These are phyloP conservation scores for Teleopsis dalmanni DNA, from an alignment of 1,140 invertebrate species.

Conservation along the genomic window DNA sequence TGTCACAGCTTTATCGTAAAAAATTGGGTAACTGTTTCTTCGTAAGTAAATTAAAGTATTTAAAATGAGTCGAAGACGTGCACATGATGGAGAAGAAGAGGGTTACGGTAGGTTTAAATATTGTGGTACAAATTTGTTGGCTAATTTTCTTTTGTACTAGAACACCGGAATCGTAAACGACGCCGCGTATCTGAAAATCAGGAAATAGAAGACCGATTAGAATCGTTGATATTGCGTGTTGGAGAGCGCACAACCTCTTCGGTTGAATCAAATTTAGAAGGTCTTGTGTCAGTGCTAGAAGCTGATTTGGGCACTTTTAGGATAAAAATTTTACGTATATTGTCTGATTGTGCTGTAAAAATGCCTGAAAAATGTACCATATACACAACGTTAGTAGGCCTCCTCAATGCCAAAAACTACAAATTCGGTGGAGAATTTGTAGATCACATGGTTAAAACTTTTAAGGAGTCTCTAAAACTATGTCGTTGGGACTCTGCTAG, in stretches of 20 bases:
- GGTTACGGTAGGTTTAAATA: conserved; percentile 54
- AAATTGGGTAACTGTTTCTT: background rate
- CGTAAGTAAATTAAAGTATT: background rate
- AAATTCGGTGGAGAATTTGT: conserved; percentile 98
- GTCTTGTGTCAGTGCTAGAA: conserved; percentile 87
- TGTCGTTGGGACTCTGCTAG: conserved; percentile 87
- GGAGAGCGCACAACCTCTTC: conserved; percentile 96
- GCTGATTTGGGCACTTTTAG: conserved; percentile 89
- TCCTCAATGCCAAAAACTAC: conserved; percentile 96
- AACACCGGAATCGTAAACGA: conserved; percentile 66
- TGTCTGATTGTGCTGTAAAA: conserved; percentile 88
- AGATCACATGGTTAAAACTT: conserved; percentile 86
- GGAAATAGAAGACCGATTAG: conserved; percentile 92
- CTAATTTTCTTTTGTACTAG: conserved; percentile 40
- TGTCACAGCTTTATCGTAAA: background rate
- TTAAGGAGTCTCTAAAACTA: conserved; percentile 84
- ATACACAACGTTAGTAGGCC: conserved; percentile 90
- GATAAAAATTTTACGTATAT: conserved; percentile 85
- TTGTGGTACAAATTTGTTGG: background rate
- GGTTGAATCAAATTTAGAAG: conserved; percentile 94
- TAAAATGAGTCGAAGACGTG: conserved; percentile 65
- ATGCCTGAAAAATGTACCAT: conserved; percentile 97
- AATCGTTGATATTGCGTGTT: conserved; percentile 86
- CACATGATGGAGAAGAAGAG: conserved; percentile 72
- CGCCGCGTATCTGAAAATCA: conserved; percentile 76